Conservation (phyloP, 1,140 invertebrate species). For the Probaryconus sp. region DNA sequence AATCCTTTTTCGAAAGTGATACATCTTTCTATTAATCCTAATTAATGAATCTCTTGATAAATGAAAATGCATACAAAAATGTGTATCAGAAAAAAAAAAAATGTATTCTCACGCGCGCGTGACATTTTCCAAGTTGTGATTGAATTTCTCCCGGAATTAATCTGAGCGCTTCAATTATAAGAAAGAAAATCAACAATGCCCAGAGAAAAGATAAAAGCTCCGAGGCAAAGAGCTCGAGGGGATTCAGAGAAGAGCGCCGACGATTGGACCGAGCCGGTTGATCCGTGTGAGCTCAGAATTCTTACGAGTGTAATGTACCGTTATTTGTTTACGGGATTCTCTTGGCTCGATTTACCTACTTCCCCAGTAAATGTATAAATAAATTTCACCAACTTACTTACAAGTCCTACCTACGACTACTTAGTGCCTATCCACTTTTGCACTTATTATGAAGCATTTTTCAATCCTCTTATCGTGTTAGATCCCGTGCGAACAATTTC, state of each 20-base stretch:
- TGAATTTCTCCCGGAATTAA: constrained; percentile 27
- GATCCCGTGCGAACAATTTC: too few species aligned
- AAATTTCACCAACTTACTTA: constrained; percentile 54
- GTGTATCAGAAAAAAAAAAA: constrained; percentile 8
- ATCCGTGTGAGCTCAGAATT: constrained; percentile 68
- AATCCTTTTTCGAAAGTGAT: too few species aligned
- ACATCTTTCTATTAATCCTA: too few species aligned
- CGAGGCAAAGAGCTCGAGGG: constrained; percentile 23
- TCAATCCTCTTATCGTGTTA: too few species aligned
- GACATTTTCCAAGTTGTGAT: too few species aligned
- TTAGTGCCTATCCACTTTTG: too few species aligned
- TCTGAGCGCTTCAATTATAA: constrained; percentile 28
- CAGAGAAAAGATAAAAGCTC: constrained; percentile 34
- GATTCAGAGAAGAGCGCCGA: constrained; percentile 37
- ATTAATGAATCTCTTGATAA: too few species aligned
- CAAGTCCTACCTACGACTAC: too few species aligned
- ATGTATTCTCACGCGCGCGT: too few species aligned
- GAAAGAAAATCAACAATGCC: too few species aligned
- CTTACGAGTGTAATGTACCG: constrained; percentile 74
- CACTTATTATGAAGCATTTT: too few species aligned
- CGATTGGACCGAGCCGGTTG: constrained; percentile 72
- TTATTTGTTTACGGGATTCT: constrained; percentile 73
- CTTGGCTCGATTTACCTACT: constrained; percentile 66
- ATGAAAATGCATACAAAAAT: constrained; percentile 11
- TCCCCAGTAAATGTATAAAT: constrained; percentile 53